phyloP scores from a whole-genome alignment of 2,797 vertebrate species.

The Neostethus bicornis region DNA sequence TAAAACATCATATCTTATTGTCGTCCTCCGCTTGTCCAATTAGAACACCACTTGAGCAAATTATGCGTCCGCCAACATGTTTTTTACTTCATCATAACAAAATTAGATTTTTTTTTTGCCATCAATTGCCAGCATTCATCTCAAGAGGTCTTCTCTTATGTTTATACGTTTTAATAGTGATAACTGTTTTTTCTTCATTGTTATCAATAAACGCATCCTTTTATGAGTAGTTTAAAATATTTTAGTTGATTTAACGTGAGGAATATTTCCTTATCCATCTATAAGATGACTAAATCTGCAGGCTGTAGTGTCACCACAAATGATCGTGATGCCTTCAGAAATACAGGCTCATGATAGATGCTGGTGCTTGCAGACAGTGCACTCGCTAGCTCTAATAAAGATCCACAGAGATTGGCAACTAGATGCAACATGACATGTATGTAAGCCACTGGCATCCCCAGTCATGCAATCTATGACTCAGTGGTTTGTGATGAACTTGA shows the following conservation, averaged over 20 bases:
- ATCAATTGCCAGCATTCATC: no score
- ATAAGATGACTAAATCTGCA: neutral
- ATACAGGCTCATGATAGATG: neutral
- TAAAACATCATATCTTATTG: no score
- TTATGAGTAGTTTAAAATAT: neutral
- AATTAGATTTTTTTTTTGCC: no score
- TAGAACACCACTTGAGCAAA: neutral
- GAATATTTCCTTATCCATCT: neutral
- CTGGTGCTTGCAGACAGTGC: neutral
- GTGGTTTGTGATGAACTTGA: neutral
- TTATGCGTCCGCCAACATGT: neutral
- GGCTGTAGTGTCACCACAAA: neutral
- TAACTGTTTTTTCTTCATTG: neutral
- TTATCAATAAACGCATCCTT: neutral
- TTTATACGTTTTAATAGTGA: no score
- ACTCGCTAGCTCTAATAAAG: neutral
- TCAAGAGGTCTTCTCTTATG: no score
- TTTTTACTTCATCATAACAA: no score
- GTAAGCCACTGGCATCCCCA: neutral
- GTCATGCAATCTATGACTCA: neutral
- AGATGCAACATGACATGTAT: conserved; percentile 1
- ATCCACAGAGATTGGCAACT: neutral
- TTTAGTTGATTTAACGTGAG: neutral
- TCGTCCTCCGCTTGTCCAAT: no score
- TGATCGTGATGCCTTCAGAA: neutral